Evolutionary conservation across 1,140 invertebrate species (phyloP).

Genomic region (Pseudomyrmex dendroicus): DNA sequence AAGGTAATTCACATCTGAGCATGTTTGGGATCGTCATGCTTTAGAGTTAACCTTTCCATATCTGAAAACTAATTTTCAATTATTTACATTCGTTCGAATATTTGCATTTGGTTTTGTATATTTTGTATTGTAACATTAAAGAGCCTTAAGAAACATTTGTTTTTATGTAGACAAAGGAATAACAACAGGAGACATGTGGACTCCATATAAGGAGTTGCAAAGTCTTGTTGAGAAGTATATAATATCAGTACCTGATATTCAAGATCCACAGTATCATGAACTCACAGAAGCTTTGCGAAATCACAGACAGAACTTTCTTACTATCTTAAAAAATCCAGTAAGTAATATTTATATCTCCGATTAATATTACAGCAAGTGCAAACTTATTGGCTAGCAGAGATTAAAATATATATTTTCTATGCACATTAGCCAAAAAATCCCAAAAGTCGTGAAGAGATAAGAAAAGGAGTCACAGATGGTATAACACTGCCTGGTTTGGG

Average conservation of each 20-base stretch:
- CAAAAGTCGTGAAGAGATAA: slow-evolving; percentile 91
- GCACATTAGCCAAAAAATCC: slow-evolving; percentile 90
- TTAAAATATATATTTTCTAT: slow-evolving; percentile 58
- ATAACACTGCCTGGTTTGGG: slow-evolving; percentile 91
- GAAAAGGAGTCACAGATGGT: slow-evolving; percentile 92
- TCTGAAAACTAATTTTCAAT: too few relatives aligned
- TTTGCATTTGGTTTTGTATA: not conserved
- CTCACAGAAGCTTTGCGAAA: slow-evolving; percentile 92
- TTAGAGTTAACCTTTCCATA: not conserved
- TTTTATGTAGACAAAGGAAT: slow-evolving; percentile 78
- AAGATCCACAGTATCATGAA: slow-evolving; percentile 89
- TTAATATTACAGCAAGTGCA: slow-evolving; percentile 21
- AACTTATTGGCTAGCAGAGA: slow-evolving; percentile 38
- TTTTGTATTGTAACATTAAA: not conserved
- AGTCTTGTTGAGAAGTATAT: slow-evolving; percentile 90
- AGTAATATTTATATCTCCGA: slow-evolving; percentile 79
- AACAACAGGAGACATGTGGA: slow-evolving; percentile 93
- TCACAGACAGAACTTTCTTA: slow-evolving; percentile 95
- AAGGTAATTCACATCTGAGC: slow-evolving; percentile 52
- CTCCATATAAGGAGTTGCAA: slow-evolving; percentile 93
- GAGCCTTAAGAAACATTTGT: not conserved
- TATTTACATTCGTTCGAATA: slow-evolving; percentile 37
- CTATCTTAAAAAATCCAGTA: slow-evolving; percentile 94
- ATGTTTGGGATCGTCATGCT: too few relatives aligned
- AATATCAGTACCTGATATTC: slow-evolving; percentile 85